A percentile compares a stretch with the other conserved stretches of the same genome.
These are phyloP conservation scores for Netelia inedita DNA, from an alignment of 2,888 invertebrate genomes.

Conservation along the genomic window DNA sequence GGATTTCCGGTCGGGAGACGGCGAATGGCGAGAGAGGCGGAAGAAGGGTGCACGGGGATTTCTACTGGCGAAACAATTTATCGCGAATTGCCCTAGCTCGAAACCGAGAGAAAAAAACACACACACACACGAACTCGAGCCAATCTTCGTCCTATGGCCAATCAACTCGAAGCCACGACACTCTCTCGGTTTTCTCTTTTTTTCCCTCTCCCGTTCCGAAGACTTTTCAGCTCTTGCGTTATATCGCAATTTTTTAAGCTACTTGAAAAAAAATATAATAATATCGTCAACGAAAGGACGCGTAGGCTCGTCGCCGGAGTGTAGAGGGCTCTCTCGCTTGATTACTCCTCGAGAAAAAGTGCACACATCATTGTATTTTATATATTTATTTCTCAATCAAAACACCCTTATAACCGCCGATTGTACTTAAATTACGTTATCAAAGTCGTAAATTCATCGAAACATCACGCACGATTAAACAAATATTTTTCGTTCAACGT, in stretches of 20 bases:
- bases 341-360: conserved; percentile 7
- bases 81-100: conserved; percentile 46
- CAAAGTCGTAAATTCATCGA: too few species aligned
- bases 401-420: too few species aligned
- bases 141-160: conserved; percentile 62
- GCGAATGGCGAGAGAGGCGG: not conserved
- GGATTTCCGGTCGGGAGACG: not conserved
- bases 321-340: not conserved
- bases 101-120: not conserved
- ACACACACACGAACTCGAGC: conserved; percentile 41
- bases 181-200: conserved; percentile 33
- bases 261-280: conserved; percentile 16
- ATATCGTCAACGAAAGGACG: not conserved
- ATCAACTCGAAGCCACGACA: conserved; percentile 53
- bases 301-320: not conserved
- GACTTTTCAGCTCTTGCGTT: conserved; percentile 1
- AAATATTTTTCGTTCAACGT: not conserved
- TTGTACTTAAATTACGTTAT: too few species aligned
- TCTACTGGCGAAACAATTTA: conserved; percentile 63
- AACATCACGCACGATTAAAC: too few species aligned
- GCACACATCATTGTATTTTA: not conserved
- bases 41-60: conserved; percentile 26
- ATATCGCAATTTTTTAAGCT: not conserved
- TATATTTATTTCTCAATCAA: too few species aligned
- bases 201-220: not conserved